Conservation (phyloP, 2,797 vertebrate species). For the Salmo trutta region DNA sequence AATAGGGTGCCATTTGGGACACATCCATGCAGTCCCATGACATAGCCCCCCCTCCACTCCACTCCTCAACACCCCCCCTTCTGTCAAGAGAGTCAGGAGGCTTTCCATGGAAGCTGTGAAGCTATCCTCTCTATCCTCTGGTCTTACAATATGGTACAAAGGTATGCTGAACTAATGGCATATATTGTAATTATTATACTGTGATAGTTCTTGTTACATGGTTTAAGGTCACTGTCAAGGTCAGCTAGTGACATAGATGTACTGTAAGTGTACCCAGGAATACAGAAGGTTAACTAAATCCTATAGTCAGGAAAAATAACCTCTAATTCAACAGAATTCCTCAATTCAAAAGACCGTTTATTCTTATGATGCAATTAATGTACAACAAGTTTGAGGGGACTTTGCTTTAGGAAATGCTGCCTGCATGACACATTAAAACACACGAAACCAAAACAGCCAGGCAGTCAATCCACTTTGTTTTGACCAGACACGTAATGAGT, state of each 20-base stretch:
- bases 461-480: neutral
- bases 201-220: neutral
- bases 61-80: neutral
- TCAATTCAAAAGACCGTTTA: neutral
- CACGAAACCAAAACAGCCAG: neutral
- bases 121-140: neutral
- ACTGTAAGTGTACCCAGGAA: neutral
- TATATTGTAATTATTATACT: neutral
- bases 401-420: neutral
- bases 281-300: neutral
- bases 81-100: slow-evolving; percentile 32
- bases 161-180: neutral
- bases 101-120: slow-evolving; percentile 18
- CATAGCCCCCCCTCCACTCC: slow-evolving; percentile 13
- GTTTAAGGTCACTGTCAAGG: neutral
- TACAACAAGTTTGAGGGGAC: neutral
- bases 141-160: neutral
- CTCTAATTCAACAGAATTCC: neutral
- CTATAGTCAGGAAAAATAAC: neutral
- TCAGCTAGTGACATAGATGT: neutral
- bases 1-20: too few species aligned
- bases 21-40: slow-evolving; percentile 20
- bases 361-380: slow-evolving; percentile 1
- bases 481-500: neutral
- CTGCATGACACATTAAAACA: neutral